phyloP scores from a whole-genome alignment of 2,888 invertebrate genomes.

The Idaea biselata region DNA sequence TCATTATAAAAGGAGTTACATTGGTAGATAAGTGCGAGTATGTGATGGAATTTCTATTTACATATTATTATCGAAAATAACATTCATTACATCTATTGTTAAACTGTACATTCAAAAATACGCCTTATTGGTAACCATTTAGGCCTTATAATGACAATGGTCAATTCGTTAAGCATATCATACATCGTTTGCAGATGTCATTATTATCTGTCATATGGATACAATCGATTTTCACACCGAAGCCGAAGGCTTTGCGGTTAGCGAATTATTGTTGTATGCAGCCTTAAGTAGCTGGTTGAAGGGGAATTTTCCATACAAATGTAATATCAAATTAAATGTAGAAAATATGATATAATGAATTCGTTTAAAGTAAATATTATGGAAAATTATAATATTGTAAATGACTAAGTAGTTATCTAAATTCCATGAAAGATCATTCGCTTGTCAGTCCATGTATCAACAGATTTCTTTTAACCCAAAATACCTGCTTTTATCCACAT shows the following conservation, averaged over 20 bases:
- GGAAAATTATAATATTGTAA: no score
- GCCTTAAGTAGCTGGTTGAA: background rate
- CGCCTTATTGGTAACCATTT: conserved; percentile 8
- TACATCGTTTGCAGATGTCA: conserved; percentile 47
- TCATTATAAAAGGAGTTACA: no score
- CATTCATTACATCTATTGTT: conserved; percentile 2
- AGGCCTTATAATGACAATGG: conserved; percentile 19
- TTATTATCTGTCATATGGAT: conserved; percentile 40
- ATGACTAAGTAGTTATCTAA: no score
- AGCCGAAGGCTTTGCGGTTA: conserved; percentile 13
- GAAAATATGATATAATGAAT: no score
- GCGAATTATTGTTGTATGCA: conserved; percentile 21
- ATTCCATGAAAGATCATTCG: no score
- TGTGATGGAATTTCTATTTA: background rate
- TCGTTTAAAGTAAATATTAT: no score
- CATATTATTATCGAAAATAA: conserved; percentile 9
- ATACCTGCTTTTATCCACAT: no score
- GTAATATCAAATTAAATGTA: no score
- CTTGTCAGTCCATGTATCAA: no score
- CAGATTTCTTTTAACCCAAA: no score
- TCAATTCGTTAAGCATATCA: conserved; percentile 35
- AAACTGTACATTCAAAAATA: conserved; percentile 9
- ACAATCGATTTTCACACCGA: conserved; percentile 13
- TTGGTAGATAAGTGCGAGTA: background rate
- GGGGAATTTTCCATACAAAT: no score